These are phyloP conservation scores for Struthio camelus DNA, from an alignment of 2,113 vertebrate genomes.

Conservation along the genomic window DNA sequence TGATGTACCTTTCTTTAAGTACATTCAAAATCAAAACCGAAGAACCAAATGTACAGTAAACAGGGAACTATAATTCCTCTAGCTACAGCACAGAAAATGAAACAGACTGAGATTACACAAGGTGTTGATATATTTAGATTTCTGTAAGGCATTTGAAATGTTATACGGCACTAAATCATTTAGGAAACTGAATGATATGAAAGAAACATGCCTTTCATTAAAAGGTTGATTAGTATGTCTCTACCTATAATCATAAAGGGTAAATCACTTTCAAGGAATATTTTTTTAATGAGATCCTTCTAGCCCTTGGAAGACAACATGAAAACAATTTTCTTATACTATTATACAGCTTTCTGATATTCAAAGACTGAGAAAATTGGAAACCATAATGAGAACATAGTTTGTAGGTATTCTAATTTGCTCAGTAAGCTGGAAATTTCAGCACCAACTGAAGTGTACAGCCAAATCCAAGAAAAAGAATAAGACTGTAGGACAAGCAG, in stretches of 20 bases:
- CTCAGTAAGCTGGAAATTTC: conserved; percentile 29
- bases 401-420: conserved; percentile 10
- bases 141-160: not conserved
- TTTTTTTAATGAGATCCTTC: not conserved
- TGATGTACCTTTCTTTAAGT: conserved; percentile 26
- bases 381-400: not conserved
- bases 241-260: not conserved
- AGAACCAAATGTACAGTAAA: conserved; percentile 12
- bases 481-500: not conserved
- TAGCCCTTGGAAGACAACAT: not conserved
- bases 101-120: not conserved
- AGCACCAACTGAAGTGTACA: conserved; percentile 7
- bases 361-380: not conserved
- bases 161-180: not conserved
- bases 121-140: conserved; percentile 8
- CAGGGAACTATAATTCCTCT: not conserved
- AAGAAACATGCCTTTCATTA: not conserved
- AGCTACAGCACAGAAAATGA: conserved; percentile 24
- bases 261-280: not conserved
- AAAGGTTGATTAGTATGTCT: not conserved
- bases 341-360: conserved; percentile 5
- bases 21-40: conserved; percentile 5
- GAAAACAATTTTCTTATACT: not conserved
- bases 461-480: not conserved
- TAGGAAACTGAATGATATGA: not conserved